Evolutionary conservation across 2,797 vertebrate genomes (phyloP), one percentile per base, ranked within the genome.

Genomic region (Melanotaenia pygmaea): DNA sequence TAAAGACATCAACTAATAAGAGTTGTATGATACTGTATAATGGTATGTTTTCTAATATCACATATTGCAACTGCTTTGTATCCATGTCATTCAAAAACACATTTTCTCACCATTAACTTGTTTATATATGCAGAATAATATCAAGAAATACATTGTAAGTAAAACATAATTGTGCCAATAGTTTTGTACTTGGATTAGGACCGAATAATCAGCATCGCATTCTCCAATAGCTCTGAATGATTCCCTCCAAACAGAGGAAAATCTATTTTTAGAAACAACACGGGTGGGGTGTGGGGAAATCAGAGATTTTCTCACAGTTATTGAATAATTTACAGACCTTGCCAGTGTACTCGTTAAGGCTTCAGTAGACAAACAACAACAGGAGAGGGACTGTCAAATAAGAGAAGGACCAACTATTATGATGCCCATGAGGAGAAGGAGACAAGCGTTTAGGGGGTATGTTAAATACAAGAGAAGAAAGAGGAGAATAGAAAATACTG

Each of bases 241-340:
- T 86, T 85, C 79, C 60, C 76, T 85, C 70, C 64, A 74, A 66
- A 79, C 74, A 79, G 59, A 77, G 80, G 79, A 82, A 85, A 83
- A 82, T 76, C 81, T 91, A 92, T 92, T 90, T 92, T 91, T 43
- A 78, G 89, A 82, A 78, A 32, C 82, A 89, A 32, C 82, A 89
- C 78, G 20, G 20, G n/a, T 77, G 65, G 70, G 77, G 79, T 74
- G 71, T 67, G 59, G 66, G 67, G 75, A 71, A 80, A 81, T 89
- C 73, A 63, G 72, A 89, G 86, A 91, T 89, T 90, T 87, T 94
- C 88, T 91, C 88, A 82, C 84, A 88, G 88, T 92, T 91, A 90
- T 92, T 94, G 91, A 94, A 94, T 94, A 92, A 94, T 94, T 94
- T 93, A 94, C 85, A 88, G 82, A 64, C 78, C 67, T 82, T 80